Conservation (phyloP, 2,888 invertebrate genomes). For the Lymantria dispar region DNA sequence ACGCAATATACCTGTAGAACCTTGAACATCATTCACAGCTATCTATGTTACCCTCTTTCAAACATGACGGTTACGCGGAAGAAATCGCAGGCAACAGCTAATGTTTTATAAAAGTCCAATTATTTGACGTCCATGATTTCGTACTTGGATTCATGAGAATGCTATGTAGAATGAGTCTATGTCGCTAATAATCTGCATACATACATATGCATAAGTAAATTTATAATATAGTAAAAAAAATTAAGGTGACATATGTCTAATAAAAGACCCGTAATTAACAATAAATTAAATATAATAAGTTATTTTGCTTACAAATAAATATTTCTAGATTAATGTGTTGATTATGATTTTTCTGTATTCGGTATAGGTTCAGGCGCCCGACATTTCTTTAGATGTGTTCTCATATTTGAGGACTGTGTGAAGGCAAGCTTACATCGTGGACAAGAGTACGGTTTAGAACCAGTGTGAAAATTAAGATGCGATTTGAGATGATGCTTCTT, state of each 20-base stretch:
- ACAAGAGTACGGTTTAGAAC: slow-evolving; percentile 88
- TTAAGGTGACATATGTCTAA: neutral
- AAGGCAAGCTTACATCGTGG: slow-evolving; percentile 87
- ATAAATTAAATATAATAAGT: neutral
- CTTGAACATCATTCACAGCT: no score
- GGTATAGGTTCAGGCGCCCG: slow-evolving; percentile 35
- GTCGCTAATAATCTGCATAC: no score
- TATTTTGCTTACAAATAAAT: neutral
- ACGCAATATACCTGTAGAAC: no score
- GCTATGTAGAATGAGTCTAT: no score
- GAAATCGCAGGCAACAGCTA: no score
- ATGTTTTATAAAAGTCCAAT: no score
- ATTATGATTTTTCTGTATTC: slow-evolving; percentile 5
- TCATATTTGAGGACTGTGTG: slow-evolving; percentile 93
- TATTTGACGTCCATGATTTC: no score
- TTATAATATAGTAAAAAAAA: no score
- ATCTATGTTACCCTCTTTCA: no score
- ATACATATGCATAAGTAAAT: no score
- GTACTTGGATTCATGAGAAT: no score
- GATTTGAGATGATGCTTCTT: slow-evolving; percentile 93
- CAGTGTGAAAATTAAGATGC: slow-evolving; percentile 92
- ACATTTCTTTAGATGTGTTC: slow-evolving; percentile 92
- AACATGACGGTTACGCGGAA: no score
- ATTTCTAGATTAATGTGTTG: neutral
- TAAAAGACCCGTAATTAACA: neutral